A percentile compares a stretch with the other conserved stretches of the same genome.
These are phyloP conservation scores for Strix aluco DNA, from an alignment of 2,113 vertebrate genomes.

Conservation along the genomic window DNA sequence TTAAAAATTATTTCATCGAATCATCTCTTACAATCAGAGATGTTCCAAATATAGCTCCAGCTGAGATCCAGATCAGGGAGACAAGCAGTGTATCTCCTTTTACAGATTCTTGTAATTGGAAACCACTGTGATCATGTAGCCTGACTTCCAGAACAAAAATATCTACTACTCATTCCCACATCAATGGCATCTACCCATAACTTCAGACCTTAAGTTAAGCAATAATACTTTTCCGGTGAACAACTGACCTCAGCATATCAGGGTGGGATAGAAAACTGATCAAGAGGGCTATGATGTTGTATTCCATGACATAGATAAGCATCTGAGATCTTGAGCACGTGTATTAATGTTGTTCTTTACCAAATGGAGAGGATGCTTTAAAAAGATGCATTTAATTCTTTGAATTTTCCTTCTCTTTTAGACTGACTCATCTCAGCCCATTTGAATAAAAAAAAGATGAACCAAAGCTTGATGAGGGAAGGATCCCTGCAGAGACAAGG, in stretches of 20 bases:
- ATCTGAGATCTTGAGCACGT: not conserved
- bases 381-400: not conserved
- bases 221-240: not conserved
- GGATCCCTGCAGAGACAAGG: not conserved
- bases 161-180: not conserved
- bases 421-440: not conserved
- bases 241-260: not conserved
- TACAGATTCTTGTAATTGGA: not conserved
- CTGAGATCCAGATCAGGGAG: not conserved
- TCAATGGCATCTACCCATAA: not conserved
- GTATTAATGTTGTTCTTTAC: not conserved
- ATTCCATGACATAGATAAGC: not conserved
- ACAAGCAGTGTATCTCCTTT: not conserved
- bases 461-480: not conserved
- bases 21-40: not conserved
- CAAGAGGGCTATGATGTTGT: not conserved
- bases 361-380: not conserved
- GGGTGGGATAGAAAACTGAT: not conserved
- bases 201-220: not conserved
- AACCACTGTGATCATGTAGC: not conserved
- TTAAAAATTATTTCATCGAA: not conserved
- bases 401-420: not conserved
- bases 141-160: not conserved
- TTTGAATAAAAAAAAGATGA: not conserved
- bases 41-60: not conserved